Conservation (phyloP, 2,888 invertebrate species). For the Tanytarsus gracilentus region DNA sequence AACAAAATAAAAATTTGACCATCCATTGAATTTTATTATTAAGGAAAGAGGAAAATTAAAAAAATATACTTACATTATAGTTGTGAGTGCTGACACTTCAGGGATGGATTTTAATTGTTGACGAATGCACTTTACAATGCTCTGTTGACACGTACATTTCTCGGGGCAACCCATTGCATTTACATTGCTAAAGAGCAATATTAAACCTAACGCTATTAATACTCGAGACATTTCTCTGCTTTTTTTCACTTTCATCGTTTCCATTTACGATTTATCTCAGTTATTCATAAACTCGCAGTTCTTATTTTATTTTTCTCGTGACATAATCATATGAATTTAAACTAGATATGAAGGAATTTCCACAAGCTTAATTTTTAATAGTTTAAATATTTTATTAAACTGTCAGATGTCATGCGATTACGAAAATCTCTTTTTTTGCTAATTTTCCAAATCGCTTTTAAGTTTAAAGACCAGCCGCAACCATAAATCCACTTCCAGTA, state of each 20-base stretch:
- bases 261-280: not conserved
- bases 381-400: too few species aligned
- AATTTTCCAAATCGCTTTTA: too few species aligned
- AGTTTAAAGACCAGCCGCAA: too few species aligned
- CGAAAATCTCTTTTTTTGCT: too few species aligned
- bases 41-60: not conserved
- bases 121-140: slow-evolving; percentile 39
- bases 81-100: slow-evolving; percentile 38
- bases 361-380: too few species aligned
- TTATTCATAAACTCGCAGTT: not conserved
- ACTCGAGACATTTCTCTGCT: slow-evolving; percentile 1
- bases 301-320: not conserved
- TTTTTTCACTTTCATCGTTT: slow-evolving; percentile 17
- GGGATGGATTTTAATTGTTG: slow-evolving; percentile 36
- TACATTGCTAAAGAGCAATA: slow-evolving; percentile 3
- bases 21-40: too few species aligned
- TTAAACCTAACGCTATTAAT: slow-evolving; percentile 4
- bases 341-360: too few species aligned
- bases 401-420: too few species aligned
- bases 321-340: too few species aligned
- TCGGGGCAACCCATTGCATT: slow-evolving; percentile 34
- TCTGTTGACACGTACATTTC: slow-evolving; percentile 38
- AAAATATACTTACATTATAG: slow-evolving; percentile 38
- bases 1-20: too few species aligned
- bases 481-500: too few species aligned